Conservation (phyloP, 2,888 invertebrate species). For the Papilio protenor region DNA sequence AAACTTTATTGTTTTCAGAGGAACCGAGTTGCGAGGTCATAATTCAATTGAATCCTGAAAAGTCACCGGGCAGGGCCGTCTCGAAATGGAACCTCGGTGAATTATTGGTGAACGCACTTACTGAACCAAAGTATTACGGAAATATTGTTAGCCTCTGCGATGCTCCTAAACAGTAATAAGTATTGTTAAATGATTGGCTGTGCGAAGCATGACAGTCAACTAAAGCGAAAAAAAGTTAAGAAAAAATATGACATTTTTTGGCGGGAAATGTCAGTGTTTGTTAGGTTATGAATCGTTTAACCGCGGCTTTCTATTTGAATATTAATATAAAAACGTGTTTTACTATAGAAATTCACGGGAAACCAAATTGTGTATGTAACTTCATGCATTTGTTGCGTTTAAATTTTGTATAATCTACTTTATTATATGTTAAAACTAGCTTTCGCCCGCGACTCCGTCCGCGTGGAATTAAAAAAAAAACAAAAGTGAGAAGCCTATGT, state of each 20-base stretch:
- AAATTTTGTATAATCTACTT: background rate
- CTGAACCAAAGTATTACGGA: conserved; percentile 87
- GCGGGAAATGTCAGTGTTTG: background rate
- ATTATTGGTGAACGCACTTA: conserved; percentile 89
- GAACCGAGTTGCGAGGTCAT: conserved; percentile 84
- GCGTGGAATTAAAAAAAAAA: no score
- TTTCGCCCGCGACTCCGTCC: no score
- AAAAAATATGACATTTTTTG: background rate
- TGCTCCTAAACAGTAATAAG: conserved; percentile 56
- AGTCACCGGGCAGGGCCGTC: conserved; percentile 87
- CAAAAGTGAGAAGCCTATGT: no score
- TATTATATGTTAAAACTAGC: background rate
- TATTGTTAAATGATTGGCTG: conserved; percentile 4
- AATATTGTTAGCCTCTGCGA: conserved; percentile 72
- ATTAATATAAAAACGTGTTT: no score
- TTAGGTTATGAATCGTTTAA: background rate
- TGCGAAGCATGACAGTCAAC: background rate
- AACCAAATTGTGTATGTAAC: background rate
- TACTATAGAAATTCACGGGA: background rate
- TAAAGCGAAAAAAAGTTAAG: background rate
- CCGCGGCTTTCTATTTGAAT: background rate
- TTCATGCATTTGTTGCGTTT: no score
- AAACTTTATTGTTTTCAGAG: conserved; percentile 72
- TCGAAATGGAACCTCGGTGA: conserved; percentile 91
- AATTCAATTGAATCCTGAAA: conserved; percentile 85